These are phyloP conservation scores for Trichopria drosophilae DNA, from an alignment of 2,888 invertebrate species.

Conservation along the genomic window DNA sequence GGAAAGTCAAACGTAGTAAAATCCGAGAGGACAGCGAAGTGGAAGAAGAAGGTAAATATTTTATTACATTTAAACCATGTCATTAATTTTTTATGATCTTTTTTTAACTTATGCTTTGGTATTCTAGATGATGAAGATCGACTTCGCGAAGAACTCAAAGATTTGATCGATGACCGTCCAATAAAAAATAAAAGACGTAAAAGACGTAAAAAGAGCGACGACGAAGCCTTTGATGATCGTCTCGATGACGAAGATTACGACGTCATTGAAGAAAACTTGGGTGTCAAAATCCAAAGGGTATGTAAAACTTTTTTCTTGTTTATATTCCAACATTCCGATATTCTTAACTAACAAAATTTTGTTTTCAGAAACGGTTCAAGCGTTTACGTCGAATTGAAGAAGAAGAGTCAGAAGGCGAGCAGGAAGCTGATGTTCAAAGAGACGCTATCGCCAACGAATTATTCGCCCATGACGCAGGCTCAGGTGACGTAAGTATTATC, in stretches of 20 bases:
- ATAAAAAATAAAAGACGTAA: slow-evolving; percentile 90
- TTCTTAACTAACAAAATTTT: no score
- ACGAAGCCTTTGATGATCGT: slow-evolving; percentile 86
- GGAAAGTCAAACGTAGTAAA: slow-evolving; percentile 76
- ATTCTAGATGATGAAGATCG: slow-evolving; percentile 80
- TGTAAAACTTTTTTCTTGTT: no score
- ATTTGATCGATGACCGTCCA: slow-evolving; percentile 91
- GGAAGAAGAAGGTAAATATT: slow-evolving; percentile 74
- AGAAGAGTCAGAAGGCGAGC: slow-evolving; percentile 82
- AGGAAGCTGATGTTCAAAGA: slow-evolving; percentile 74
- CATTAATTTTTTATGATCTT: background rate
- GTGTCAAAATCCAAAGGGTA: slow-evolving; percentile 90
- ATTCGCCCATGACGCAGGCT: slow-evolving; percentile 71
- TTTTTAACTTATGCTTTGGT: slow-evolving; percentile 7
- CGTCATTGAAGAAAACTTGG: slow-evolving; percentile 95
- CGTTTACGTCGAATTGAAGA: slow-evolving; percentile 87
- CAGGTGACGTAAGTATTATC: slow-evolving; percentile 74
- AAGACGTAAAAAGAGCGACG: slow-evolving; percentile 81
- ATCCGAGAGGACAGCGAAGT: slow-evolving; percentile 87
- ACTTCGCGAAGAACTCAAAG: slow-evolving; percentile 85
- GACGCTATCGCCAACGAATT: slow-evolving; percentile 89
- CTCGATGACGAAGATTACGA: slow-evolving; percentile 98
- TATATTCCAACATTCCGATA: no score
- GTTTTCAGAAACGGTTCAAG: slow-evolving; percentile 78
- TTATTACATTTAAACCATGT: no score